phyloP scores from a whole-genome alignment of 2,113 vertebrate genomes.

The Odocoileus hemionus region DNA sequence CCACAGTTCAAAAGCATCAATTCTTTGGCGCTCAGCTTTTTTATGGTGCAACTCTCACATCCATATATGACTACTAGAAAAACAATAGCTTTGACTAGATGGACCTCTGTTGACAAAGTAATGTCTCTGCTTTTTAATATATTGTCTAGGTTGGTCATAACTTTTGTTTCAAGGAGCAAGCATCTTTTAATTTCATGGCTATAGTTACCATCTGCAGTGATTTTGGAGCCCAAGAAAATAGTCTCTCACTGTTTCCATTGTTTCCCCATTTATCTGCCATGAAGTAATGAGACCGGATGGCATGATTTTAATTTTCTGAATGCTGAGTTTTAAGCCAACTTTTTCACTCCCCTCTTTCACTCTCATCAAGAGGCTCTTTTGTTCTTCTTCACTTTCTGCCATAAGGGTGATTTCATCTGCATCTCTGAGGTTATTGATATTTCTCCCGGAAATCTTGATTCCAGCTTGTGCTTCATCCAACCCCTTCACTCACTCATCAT shows the following conservation, averaged over 20 bases:
- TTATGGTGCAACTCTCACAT: neutral
- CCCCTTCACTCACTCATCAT: neutral
- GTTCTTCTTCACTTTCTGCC: neutral
- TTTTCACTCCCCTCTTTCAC: neutral
- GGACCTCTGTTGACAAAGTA: neutral
- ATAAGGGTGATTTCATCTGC: neutral
- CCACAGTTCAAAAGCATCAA: neutral
- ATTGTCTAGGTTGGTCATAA: neutral
- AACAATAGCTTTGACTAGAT: neutral
- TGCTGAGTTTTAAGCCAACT: neutral
- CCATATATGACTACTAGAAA: neutral
- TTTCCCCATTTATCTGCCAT: neutral
- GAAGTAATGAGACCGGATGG: neutral
- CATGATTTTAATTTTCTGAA: neutral
- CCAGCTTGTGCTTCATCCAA: neutral
- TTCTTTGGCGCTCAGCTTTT: neutral
- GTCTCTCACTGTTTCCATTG: neutral
- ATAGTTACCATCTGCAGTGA: neutral
- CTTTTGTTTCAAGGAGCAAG: neutral
- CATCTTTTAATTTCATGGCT: neutral
- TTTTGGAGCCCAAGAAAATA: neutral
- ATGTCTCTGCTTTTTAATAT: neutral
- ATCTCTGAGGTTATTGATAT: neutral
- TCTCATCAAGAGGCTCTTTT: neutral
- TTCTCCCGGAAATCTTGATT: neutral